These are phyloP conservation scores for Hipposideros armiger DNA, from an alignment of 2,113 vertebrate species.

Conservation along the genomic window DNA sequence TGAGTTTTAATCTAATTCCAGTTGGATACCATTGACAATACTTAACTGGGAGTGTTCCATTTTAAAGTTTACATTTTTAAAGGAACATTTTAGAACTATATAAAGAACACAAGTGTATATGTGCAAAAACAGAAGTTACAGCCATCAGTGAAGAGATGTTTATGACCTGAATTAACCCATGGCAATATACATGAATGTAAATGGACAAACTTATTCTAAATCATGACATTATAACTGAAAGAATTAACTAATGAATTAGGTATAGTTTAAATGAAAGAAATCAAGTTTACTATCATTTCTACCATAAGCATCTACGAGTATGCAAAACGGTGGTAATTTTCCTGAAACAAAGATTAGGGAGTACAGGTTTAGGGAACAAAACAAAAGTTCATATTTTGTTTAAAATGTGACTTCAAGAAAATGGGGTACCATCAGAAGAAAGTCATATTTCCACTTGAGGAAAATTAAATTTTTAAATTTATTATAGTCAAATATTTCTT, in stretches of 20 bases:
- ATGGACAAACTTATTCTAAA: background rate
- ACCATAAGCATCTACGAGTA: background rate
- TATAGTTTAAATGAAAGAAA: background rate
- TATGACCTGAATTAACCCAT: background rate
- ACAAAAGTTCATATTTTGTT: background rate
- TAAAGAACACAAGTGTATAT: background rate
- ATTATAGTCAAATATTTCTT: background rate
- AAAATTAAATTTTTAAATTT: background rate
- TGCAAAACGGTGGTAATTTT: background rate
- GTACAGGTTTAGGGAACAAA: background rate
- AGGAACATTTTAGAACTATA: background rate
- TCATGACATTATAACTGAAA: background rate
- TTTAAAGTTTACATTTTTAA: background rate
- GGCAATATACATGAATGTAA: background rate
- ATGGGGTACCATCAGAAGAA: background rate
- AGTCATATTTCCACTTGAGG: background rate
- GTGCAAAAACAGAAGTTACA: background rate
- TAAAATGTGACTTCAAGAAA: background rate
- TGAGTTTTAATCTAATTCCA: background rate
- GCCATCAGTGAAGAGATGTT: background rate
- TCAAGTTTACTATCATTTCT: background rate
- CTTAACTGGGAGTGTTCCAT: background rate
- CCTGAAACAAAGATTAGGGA: background rate
- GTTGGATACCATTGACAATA: background rate
- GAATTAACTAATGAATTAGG: background rate